These are phyloP conservation scores for Phortica okadai DNA, from an alignment of 2,888 invertebrate genomes.

Conservation along the genomic window DNA sequence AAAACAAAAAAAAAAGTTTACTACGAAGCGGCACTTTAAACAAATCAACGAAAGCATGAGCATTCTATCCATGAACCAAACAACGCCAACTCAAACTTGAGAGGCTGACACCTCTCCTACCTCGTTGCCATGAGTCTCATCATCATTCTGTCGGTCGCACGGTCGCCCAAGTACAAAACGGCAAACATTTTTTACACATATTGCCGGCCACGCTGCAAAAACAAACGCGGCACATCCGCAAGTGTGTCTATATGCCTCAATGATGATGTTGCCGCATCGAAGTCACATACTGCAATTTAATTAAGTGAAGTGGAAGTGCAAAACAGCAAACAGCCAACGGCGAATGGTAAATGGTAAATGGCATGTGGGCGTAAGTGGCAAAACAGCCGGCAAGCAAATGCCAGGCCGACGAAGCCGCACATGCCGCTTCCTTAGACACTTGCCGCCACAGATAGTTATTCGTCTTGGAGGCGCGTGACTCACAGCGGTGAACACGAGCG, in stretches of 20 bases:
- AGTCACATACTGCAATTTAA: slow-evolving; percentile 59
- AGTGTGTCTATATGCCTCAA: neutral
- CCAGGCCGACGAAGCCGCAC: neutral
- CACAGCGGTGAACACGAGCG: slow-evolving; percentile 7
- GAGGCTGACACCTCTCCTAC: neutral
- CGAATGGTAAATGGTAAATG: neutral
- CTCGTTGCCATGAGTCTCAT: neutral
- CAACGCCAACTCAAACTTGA: neutral
- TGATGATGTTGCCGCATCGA: slow-evolving; percentile 24
- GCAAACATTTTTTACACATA: neutral
- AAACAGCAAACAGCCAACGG: neutral
- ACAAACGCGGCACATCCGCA: slow-evolving; percentile 30
- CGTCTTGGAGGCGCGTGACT: slow-evolving; percentile 24
- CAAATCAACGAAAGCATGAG: slow-evolving; percentile 19
- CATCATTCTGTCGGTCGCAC: neutral
- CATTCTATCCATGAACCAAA: neutral
- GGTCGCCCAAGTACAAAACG: slow-evolving; percentile 19
- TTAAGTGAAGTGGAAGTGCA: slow-evolving; percentile 64
- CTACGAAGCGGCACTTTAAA: slow-evolving; percentile 20
- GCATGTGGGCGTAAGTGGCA: slow-evolving; percentile 27
- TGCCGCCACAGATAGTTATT: neutral
- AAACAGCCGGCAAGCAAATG: slow-evolving; percentile 3
- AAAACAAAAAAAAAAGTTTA: neutral
- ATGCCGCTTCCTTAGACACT: neutral
- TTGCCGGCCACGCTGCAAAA: neutral